Evolutionary conservation across 1,140 invertebrate species (phyloP).

Genomic region (Aporrectodea caliginosa): DNA sequence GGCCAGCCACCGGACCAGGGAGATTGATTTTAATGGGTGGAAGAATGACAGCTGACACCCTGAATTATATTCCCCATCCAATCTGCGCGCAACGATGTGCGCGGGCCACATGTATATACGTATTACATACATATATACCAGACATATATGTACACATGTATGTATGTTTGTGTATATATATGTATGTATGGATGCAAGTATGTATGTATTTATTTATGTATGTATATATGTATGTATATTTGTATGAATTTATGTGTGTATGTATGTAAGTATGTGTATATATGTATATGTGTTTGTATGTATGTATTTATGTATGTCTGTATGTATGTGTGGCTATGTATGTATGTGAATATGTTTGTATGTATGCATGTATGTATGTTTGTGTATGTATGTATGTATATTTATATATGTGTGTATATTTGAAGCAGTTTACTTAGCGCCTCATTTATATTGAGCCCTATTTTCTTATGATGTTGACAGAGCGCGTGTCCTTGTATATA

Average conservation of each 20-base stretch:
- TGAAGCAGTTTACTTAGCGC: no score
- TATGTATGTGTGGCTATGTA: no score
- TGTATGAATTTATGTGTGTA: no score
- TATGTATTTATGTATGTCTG: no score
- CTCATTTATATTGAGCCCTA: no score
- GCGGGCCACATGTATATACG: background rate
- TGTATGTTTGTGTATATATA: background rate
- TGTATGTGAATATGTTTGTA: no score
- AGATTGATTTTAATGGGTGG: background rate
- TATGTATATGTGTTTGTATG: no score
- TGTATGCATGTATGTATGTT: no score
- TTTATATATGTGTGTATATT: no score
- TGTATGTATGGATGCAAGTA: background rate
- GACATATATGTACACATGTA: background rate
- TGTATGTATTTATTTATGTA: background rate
- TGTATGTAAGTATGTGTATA: no score
- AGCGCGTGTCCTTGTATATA: background rate
- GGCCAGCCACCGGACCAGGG: background rate
- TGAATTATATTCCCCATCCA: background rate
- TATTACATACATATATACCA: background rate
- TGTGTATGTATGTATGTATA: no score
- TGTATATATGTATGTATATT: background rate
- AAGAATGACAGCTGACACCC: background rate
- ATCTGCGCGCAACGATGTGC: background rate
- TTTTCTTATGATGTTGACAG: no score